Evolutionary conservation across 1,140 invertebrate genomes (phyloP).

Genomic region (Zaprionus nigranus): DNA sequence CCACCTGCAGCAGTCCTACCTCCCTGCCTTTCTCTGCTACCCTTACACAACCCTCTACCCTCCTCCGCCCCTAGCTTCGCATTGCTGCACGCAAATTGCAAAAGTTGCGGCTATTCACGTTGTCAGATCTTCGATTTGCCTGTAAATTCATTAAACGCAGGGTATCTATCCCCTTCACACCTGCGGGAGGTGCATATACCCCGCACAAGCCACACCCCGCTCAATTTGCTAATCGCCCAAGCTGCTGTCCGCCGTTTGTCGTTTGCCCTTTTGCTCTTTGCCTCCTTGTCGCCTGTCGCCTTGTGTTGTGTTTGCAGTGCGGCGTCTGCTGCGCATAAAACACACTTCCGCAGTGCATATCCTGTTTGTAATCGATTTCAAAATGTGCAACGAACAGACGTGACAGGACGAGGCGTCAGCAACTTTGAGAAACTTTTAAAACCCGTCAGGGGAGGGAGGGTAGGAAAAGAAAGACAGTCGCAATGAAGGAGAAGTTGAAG

Average conservation of each 20-base stretch:
- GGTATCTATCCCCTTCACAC: not conserved
- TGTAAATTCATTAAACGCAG: conserved; percentile 65
- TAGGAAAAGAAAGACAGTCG: not conserved
- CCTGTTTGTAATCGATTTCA: conserved; percentile 82
- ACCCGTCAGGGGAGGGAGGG: not conserved
- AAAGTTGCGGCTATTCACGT: conserved; percentile 60
- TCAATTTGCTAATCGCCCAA: conserved; percentile 42
- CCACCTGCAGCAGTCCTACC: not conserved
- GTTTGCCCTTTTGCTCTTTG: not conserved
- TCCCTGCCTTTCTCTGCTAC: not conserved
- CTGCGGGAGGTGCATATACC: not conserved
- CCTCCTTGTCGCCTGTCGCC: not conserved
- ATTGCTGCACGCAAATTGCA: conserved; percentile 68
- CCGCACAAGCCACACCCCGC: too few species aligned
- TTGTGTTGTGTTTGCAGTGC: not conserved
- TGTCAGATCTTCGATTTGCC: conserved; percentile 44
- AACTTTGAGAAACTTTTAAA: conserved; percentile 14
- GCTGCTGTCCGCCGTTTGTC: conserved; percentile 17
- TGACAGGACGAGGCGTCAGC: conserved; percentile 30
- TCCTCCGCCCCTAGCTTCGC: conserved; percentile 17
- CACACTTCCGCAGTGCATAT: conserved; percentile 77
- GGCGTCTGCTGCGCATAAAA: conserved; percentile 49
- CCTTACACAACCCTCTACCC: not conserved
- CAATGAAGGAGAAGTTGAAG: not conserved
- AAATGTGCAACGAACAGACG: conserved; percentile 75